phyloP scores from a whole-genome alignment of 2,797 vertebrate genomes.

The Leucoraja ocellata region DNA sequence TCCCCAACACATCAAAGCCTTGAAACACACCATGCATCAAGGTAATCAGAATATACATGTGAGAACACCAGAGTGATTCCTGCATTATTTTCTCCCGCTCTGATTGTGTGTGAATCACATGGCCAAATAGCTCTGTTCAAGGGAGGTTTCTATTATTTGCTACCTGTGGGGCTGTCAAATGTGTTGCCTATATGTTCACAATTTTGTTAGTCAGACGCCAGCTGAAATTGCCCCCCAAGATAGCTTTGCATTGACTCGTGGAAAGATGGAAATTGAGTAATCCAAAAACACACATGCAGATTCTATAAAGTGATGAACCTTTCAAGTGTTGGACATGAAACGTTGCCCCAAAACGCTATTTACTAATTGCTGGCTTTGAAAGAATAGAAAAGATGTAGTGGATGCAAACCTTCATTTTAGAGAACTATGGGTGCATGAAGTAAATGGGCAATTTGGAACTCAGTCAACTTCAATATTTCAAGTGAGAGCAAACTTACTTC shows the following conservation, averaged over 20 bases:
- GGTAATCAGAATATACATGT: background rate
- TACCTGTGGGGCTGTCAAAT: background rate
- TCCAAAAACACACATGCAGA: background rate
- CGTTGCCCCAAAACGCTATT: background rate
- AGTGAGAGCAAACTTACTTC: no score
- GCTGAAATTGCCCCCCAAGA: background rate
- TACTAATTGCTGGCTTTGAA: background rate
- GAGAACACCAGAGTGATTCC: background rate
- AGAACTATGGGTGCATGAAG: background rate
- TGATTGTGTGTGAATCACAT: background rate
- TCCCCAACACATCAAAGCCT: background rate
- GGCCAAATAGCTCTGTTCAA: background rate
- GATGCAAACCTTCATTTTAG: background rate
- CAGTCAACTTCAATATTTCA: background rate
- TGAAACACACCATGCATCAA: background rate
- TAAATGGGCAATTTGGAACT: background rate
- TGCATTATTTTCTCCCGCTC: background rate
- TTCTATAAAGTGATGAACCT: background rate
- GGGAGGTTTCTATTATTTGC: background rate
- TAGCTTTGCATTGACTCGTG: background rate
- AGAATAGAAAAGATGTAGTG: background rate
- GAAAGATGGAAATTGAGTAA: no score
- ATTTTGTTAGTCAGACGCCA: background rate
- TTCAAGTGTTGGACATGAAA: background rate
- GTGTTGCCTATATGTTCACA: background rate